phyloP scores from a whole-genome alignment of 1,140 invertebrate genomes.

The Drosophila bifasciata region DNA sequence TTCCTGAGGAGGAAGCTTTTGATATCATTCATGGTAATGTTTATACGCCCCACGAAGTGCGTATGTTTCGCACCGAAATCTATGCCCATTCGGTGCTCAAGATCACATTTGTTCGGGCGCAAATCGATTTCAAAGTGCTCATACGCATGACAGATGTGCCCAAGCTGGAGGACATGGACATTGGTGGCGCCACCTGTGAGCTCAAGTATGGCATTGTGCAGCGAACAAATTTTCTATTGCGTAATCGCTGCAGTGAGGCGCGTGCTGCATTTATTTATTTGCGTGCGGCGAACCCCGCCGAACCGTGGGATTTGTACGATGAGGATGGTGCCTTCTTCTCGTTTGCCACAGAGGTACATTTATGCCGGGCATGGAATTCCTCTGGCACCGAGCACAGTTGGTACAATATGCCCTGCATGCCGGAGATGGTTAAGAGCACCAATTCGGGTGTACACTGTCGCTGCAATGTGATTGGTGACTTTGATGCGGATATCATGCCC shows the following conservation, averaged over 20 bases:
- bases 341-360: slow-evolving; percentile 35
- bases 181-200: slow-evolving; percentile 7
- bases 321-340: slow-evolving; percentile 31
- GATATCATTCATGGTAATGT: slow-evolving; percentile 48
- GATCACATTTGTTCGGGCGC: slow-evolving; percentile 31
- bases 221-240: slow-evolving; percentile 18
- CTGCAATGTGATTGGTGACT: slow-evolving; percentile 42
- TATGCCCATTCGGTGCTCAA: slow-evolving; percentile 38
- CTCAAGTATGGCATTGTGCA: slow-evolving; percentile 8
- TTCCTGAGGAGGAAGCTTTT: slow-evolving; percentile 41
- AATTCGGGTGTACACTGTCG: slow-evolving; percentile 36
- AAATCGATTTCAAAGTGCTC: slow-evolving; percentile 34
- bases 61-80: slow-evolving; percentile 48
- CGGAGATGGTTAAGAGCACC: slow-evolving; percentile 42
- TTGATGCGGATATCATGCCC: slow-evolving; percentile 42
- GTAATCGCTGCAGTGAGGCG: slow-evolving; percentile 28
- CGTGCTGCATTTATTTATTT: slow-evolving; percentile 39
- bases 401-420: slow-evolving; percentile 32
- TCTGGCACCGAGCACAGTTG: slow-evolving; percentile 43
- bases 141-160: slow-evolving; percentile 39
- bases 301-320: slow-evolving; percentile 3
- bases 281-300: slow-evolving; percentile 7
- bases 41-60: slow-evolving; percentile 18
- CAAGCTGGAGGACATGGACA: slow-evolving; percentile 40
- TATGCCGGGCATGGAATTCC: slow-evolving; percentile 42